phyloP scores from a whole-genome alignment of 2,888 invertebrate species.

The Hypomecis atomaria region DNA sequence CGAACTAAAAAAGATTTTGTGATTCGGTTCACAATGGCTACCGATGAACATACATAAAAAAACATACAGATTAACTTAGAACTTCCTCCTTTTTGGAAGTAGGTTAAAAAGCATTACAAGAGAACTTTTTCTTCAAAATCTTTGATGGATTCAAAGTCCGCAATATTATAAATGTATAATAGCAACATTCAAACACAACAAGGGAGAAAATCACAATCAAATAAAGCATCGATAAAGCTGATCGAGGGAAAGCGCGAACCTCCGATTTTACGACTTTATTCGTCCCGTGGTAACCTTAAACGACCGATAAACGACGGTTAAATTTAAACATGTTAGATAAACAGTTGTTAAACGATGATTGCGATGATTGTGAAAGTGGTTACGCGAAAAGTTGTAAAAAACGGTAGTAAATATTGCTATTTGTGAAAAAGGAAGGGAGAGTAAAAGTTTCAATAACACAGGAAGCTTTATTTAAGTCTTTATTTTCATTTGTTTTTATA shows the following conservation, averaged over 20 bases:
- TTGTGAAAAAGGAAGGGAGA: not conserved
- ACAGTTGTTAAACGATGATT: slow-evolving; percentile 26
- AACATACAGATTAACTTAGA: too few relatives aligned
- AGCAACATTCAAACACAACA: slow-evolving; percentile 11
- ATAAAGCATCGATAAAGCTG: slow-evolving; percentile 36
- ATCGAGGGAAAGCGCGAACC: slow-evolving; percentile 33
- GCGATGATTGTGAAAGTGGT: slow-evolving; percentile 20
- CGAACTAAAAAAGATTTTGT: too few relatives aligned
- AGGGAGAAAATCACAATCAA: slow-evolving; percentile 35
- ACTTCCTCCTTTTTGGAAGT: too few relatives aligned
- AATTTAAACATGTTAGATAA: slow-evolving; percentile 31
- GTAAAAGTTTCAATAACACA: too few relatives aligned
- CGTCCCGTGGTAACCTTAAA: slow-evolving; percentile 29
- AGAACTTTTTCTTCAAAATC: too few relatives aligned
- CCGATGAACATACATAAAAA: too few relatives aligned
- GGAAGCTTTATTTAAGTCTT: too few relatives aligned
- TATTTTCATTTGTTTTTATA: too few relatives aligned
- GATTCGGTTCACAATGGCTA: too few relatives aligned
- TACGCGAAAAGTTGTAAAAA: slow-evolving; percentile 17
- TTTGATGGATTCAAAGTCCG: too few relatives aligned
- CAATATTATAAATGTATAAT: not conserved
- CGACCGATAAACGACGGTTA: slow-evolving; percentile 30
- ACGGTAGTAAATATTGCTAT: not conserved
- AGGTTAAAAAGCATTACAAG: too few relatives aligned
- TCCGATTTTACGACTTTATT: slow-evolving; percentile 34